Conservation (phyloP, 2,797 vertebrate species). For the Pangasius mekongensis region DNA sequence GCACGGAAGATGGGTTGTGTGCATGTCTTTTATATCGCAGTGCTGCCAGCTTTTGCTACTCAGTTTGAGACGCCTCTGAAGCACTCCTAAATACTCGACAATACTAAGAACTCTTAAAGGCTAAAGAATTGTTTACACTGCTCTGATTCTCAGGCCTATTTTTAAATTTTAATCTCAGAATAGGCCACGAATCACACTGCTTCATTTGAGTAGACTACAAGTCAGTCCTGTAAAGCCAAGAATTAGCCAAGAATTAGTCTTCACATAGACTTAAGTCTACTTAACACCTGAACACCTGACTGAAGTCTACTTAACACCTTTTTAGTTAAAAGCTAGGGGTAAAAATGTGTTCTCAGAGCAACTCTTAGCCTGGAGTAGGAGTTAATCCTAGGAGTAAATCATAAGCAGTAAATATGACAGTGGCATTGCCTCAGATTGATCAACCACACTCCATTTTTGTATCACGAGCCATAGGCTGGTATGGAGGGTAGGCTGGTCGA, state of each 20-base stretch:
- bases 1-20: not conserved
- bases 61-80: not conserved
- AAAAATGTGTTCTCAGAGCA: not conserved
- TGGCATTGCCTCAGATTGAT: not conserved
- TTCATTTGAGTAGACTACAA: not conserved
- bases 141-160: not conserved
- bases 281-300: no score
- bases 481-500: not conserved
- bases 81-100: not conserved
- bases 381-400: not conserved
- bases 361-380: not conserved
- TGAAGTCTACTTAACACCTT: no score
- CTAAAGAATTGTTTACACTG: not conserved
- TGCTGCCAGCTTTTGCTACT: not conserved
- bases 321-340: not conserved
- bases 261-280: not conserved
- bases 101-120: not conserved
- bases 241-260: not conserved
- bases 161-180: not conserved
- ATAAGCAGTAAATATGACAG: not conserved
- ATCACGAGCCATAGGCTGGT: not conserved
- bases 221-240: not conserved
- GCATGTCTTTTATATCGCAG: not conserved
- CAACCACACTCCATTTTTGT: not conserved
- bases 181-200: not conserved